phyloP scores from a whole-genome alignment of 2,113 vertebrate genomes.

The Epinephelus cyanopodus region DNA sequence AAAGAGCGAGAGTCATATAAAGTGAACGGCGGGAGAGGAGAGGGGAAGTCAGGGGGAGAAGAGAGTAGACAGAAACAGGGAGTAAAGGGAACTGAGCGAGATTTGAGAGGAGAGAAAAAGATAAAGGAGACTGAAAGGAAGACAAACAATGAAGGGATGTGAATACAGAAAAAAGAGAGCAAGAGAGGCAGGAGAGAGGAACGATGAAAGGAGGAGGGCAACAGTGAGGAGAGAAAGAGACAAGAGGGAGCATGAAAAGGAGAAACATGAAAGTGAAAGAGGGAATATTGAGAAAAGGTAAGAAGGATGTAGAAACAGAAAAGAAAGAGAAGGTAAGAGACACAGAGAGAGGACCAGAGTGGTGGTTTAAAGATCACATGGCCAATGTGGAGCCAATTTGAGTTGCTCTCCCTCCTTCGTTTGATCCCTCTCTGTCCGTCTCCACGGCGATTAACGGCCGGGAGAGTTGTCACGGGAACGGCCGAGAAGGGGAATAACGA shows the following conservation, averaged over 20 bases:
- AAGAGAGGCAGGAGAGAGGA: neutral
- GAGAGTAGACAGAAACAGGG: conserved; percentile 12
- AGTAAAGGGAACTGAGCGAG: conserved; percentile 21
- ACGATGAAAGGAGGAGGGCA: neutral
- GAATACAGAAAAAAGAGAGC: neutral
- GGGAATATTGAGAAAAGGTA: neutral
- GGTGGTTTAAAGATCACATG: conserved; percentile 58
- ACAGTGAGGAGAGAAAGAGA: neutral
- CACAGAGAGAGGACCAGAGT: conserved; percentile 8
- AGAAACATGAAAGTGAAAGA: conserved; percentile 6
- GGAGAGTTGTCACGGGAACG: conserved; percentile 78
- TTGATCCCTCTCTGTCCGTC: conserved; percentile 77
- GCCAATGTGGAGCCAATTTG: conserved; percentile 71
- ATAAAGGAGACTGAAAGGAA: conserved; percentile 18
- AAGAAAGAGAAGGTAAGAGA: conserved; percentile 23
- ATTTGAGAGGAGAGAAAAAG: conserved; percentile 20
- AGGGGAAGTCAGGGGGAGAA: neutral
- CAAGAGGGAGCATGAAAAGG: neutral
- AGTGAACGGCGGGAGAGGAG: conserved; percentile 23
- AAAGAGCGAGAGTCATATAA: neutral
- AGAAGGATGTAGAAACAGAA: neutral
- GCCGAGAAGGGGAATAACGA: conserved; percentile 68
- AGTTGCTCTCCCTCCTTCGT: conserved; percentile 61
- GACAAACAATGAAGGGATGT: conserved; percentile 9
- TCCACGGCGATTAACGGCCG: conserved; percentile 78